Percentiles rank a stretch among this genome's conserved stretches.
Conservation (phyloP, 2,888 invertebrate species). For the Camptogramma bilineatum region DNA sequence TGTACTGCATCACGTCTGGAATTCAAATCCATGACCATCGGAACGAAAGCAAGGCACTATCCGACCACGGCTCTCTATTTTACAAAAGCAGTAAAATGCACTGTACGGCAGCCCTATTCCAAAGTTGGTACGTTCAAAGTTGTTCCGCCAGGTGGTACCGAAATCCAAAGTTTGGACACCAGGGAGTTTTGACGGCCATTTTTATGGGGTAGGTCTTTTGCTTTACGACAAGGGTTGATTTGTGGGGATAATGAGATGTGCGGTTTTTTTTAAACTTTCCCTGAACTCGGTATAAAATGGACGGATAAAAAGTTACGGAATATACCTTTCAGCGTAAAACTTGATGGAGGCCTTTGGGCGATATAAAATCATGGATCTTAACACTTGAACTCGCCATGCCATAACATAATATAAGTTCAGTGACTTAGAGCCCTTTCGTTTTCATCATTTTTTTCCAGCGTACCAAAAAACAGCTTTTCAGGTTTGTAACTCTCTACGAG, state of each 20-base stretch:
- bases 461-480: no score
- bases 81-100: background rate
- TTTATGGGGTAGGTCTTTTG: slow-evolving; percentile 41
- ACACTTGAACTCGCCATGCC: background rate
- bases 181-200: slow-evolving; percentile 43
- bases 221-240: slow-evolving; percentile 34
- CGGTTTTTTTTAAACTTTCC: slow-evolving; percentile 8
- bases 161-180: slow-evolving; percentile 40
- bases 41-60: background rate
- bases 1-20: no score
- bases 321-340: slow-evolving; percentile 8
- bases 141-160: slow-evolving; percentile 44
- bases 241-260: slow-evolving; percentile 26
- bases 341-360: background rate
- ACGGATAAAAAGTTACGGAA: slow-evolving; percentile 4
- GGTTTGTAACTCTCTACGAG: no score
- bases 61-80: background rate
- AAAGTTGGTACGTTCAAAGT: slow-evolving; percentile 19
- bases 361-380: background rate
- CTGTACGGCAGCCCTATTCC: slow-evolving; percentile 4
- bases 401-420: background rate
- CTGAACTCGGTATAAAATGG: slow-evolving; percentile 2
- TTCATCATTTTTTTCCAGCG: no score
- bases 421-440: background rate
- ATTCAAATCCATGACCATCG: background rate